Evolutionary conservation across 1,140 invertebrate genomes (phyloP), one percentile per base, ranked within the genome.

Genomic region (Liolophura sinensis): DNA sequence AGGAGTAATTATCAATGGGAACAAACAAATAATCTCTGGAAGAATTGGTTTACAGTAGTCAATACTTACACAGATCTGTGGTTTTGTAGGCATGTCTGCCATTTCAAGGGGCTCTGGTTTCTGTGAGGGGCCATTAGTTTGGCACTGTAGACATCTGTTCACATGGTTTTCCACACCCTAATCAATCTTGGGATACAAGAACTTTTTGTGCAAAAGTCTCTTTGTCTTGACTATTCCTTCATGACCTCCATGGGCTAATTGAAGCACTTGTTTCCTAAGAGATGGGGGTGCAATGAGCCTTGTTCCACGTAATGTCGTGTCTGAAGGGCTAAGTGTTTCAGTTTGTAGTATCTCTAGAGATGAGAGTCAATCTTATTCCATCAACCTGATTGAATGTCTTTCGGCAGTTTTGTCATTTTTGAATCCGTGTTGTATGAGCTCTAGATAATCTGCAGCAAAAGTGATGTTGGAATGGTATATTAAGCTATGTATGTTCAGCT

Each of bases 111-210:
- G 78, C 73, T 79, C 74, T 24, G 60, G 20, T 16, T 60, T 68
- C 9, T 62, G 63, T 48, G 64, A 57, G 27, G 59, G 46, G n/a
- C 51, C 59, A 18, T 65, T 47, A 16, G 72, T 57, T 67, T 72
- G 70, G 68, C 77, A 80, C 16, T 70, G 68, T 18, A 78, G 61
- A 61, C 78, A 80, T 9, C 40, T 50, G 64, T 70, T 72, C 16
- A 76, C 63, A 54, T 54, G 24, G 9, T 69, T 31, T 65, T 80
- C 77, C 18, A 78, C 77, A 20, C 65, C 15, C 60, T 64, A 61
- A 62, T 81, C 78, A 14, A 80, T 72, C 16, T 68, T 64, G 31
- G 76, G 78, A 60, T 78, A 82, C 77, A 75, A 82, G 6, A 81
- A 74, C 59, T 78, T 80, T 61, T 74, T 68, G 25, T 74, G 55